A percentile compares a stretch with the other conserved stretches of the same genome.
These are phyloP conservation scores for Tadarida brasiliensis DNA, from an alignment of 2,797 vertebrate species.

Conservation along the genomic window DNA sequence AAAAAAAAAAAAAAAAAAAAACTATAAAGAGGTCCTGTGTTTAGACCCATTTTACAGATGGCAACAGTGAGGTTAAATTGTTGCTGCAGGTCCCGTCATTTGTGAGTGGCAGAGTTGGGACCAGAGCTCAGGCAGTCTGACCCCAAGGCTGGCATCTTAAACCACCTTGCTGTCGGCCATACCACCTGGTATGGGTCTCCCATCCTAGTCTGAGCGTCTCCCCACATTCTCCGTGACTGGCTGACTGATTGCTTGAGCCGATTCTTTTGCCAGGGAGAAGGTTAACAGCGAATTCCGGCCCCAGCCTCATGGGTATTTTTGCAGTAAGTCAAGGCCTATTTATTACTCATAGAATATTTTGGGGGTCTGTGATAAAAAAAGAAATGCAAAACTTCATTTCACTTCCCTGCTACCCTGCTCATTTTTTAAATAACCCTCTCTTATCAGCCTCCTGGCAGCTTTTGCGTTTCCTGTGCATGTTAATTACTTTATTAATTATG, in stretches of 20 bases:
- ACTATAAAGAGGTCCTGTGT: background rate
- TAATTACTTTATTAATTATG: slow-evolving; percentile 82
- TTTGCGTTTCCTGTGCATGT: slow-evolving; percentile 67
- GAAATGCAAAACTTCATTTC: slow-evolving; percentile 70
- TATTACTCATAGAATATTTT: slow-evolving; percentile 56
- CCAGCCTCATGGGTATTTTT: background rate
- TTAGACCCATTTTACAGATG: slow-evolving; percentile 7
- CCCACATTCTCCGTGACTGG: background rate
- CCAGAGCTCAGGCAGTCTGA: background rate
- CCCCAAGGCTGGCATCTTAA: background rate
- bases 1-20: too few relatives aligned
- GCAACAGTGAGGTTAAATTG: background rate
- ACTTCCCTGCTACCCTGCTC: slow-evolving; percentile 61
- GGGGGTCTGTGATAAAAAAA: slow-evolving; percentile 62
- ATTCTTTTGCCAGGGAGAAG: slow-evolving; percentile 6
- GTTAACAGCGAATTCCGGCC: background rate
- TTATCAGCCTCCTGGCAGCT: slow-evolving; percentile 81
- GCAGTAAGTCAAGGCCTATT: slow-evolving; percentile 41
- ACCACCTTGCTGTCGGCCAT: background rate
- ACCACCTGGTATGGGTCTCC: background rate
- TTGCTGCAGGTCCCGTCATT: background rate
- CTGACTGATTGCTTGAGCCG: background rate
- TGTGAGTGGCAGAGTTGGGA: background rate
- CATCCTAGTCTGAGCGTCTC: rapidly evolving
- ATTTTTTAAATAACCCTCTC: slow-evolving; percentile 69